Base-by-base conservation (phyloP, 2,113 vertebrate genomes). In the Mormoops blainvillei region DNA sequence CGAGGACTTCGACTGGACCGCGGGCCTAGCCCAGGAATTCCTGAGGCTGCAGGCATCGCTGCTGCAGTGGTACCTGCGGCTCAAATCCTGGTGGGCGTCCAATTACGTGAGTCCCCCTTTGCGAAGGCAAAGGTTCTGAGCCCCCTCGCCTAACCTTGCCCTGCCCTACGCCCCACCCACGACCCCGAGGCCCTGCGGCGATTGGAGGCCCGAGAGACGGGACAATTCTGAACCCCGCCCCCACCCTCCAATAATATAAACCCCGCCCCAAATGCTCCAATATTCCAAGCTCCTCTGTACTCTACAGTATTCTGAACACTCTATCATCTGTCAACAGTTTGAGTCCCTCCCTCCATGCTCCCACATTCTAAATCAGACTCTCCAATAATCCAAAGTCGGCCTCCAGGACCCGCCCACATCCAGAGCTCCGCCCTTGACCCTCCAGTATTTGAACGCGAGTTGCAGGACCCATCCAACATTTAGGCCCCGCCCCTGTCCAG, bases 1-100 rank as follows among this genome's bases (percentile, higher is more conserved):
- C 3, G 61, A 95, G 0, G 97, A 99, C 82, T 99, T 98, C 67
- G 97, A 98, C 95, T 97, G 97, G 26, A 98, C 98, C 94, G 92
- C 97, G 0, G 94, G 73, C 8, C 98, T 99, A 76, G 99, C 99
- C 0, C 88, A 96, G 28, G 98, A 99, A 52, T 99, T 99, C 84
- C 98, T 99, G 98, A 97, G 95, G 96, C 97, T 98, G 76, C 97
- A 99, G 2, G 99, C 98, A 0, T 98, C 98, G 16, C 98, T 98
- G 2, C 98, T 99, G 94, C 99, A 99, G 98, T 99, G 99, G 98
- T 99, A 99, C 97, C 99, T 99, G 94, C 98, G 98, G 67, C 98
- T 99, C 89, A 99, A 99, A 96, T 98, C 99, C 70, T 98, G 99
- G 97, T 99, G 99, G 99, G 98, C 99, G 18, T 93, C 99, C 91